phyloP scores from a whole-genome alignment of 2,113 vertebrate species.

The Boulengeromyrus knoepffleri region DNA sequence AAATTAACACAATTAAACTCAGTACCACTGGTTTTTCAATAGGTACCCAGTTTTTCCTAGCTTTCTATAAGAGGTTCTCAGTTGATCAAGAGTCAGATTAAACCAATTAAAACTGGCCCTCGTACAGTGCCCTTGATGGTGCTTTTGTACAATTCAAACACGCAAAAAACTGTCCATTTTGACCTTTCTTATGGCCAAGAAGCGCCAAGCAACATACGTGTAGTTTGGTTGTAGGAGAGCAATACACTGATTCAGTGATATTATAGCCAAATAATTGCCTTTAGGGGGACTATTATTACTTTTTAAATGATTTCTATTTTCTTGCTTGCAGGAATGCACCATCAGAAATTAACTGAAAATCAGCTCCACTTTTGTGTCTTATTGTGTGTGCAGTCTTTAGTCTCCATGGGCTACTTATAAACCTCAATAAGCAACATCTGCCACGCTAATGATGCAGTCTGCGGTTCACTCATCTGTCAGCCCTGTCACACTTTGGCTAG shows the following conservation, averaged over 20 bases:
- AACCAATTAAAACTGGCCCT: slow-evolving; percentile 12
- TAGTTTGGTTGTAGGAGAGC: background rate
- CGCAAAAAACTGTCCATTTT: background rate
- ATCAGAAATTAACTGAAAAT: background rate
- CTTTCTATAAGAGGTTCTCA: background rate
- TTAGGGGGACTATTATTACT: background rate
- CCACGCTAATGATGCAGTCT: background rate
- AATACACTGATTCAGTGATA: background rate
- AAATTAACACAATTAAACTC: background rate
- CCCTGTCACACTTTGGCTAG: background rate
- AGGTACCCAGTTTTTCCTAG: background rate
- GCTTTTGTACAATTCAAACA: background rate
- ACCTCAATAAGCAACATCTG: background rate
- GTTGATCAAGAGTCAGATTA: slow-evolving; percentile 14
- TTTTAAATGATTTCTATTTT: background rate
- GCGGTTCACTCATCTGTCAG: background rate
- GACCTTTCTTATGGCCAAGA: background rate
- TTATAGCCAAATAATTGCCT: background rate
- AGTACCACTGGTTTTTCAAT: background rate
- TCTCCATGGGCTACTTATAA: background rate
- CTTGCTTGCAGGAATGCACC: background rate
- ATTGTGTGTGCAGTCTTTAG: background rate
- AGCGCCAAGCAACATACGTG: background rate
- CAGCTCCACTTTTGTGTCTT: background rate
- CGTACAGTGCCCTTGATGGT: background rate